Conservation (phyloP, 2,797 vertebrate species). For the Coreius guichenoti region DNA sequence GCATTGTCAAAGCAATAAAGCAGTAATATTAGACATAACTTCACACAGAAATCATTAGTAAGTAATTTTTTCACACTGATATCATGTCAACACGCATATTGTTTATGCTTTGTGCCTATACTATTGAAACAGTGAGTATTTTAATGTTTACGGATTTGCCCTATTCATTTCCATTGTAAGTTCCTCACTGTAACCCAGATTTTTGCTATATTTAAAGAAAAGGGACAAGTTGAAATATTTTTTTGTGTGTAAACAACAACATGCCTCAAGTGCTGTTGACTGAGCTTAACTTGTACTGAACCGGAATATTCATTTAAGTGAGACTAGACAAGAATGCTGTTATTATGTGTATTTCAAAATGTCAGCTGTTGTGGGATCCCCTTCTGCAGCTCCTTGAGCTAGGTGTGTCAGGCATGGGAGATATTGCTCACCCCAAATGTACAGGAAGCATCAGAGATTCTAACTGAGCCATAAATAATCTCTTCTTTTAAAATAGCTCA, state of each 20-base stretch:
- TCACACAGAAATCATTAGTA: background rate
- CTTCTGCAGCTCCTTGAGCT: background rate
- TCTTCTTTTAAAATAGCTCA: conserved; percentile 14
- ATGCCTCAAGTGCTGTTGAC: background rate
- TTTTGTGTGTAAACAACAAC: conserved; percentile 1
- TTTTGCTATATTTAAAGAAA: background rate
- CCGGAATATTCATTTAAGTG: background rate
- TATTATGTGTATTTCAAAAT: background rate
- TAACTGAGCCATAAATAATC: conserved; percentile 22
- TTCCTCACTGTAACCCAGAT: background rate
- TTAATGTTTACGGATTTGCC: background rate
- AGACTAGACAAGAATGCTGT: background rate
- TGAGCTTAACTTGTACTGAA: background rate
- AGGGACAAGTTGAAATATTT: background rate
- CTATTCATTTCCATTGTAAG: background rate
- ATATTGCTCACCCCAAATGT: conserved; percentile 23
- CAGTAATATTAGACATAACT: background rate
- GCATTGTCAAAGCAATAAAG: too few relatives aligned
- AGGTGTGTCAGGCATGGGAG: conserved; percentile 12
- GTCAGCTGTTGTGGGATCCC: background rate
- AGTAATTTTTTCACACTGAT: background rate
- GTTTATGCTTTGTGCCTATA: background rate
- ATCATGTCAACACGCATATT: background rate
- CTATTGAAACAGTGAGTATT: background rate
- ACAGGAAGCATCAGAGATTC: conserved; percentile 30